Base-by-base conservation (phyloP, 2,797 vertebrate species). In the Vespertilio murinus region DNA sequence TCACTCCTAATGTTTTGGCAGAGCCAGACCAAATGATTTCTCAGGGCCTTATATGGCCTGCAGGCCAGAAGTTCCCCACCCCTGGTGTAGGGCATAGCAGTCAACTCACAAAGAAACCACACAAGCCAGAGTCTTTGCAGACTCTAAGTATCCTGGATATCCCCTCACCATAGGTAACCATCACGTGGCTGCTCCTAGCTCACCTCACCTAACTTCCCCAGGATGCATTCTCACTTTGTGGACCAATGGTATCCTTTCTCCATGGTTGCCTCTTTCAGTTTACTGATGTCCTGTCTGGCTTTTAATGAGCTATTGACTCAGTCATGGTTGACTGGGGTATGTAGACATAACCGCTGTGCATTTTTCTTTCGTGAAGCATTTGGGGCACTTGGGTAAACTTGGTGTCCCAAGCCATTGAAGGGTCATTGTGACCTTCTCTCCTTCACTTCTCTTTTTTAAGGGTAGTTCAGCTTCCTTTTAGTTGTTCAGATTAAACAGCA, bases 201-300 rank as follows among this genome's bases (percentile, higher is more conserved):
- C 28, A 4, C 35, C 12, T 52, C 10, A 38, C 28, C 17, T 22
- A 22, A 0, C 10, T 33, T 45, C 56, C 14, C 30, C 11, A 12
- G n/a, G 35, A 13, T 18, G n/a, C 1, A 0, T 30, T 77, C 25
- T 45, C 22, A 23, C 47, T 12, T 13, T 0, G 1, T 8, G 0
- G 22, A 18, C 67, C 54, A 35, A 3, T 8, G 3, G 2, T 1
- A 0, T 5, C 16, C 38, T 10, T 61, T 42, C 17, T 40, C 42
- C n/a, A 1, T 0, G 8, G 45, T 5, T 14, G 25, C 73, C 20
- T 86, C 40, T 65, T 78, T 65, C 65, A 40, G 25, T 28, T 88
- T 49, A 67, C 6, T 2, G n/a, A 47, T 40, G 52, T 59, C 12
- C 49, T 73, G 25, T 56, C 54, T 22, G 20, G 45, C 73, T 59